A percentile compares a stretch with the other conserved stretches of the same genome.
Conservation (phyloP, 2,797 vertebrate genomes). For the Myiotriccus ornatus region DNA sequence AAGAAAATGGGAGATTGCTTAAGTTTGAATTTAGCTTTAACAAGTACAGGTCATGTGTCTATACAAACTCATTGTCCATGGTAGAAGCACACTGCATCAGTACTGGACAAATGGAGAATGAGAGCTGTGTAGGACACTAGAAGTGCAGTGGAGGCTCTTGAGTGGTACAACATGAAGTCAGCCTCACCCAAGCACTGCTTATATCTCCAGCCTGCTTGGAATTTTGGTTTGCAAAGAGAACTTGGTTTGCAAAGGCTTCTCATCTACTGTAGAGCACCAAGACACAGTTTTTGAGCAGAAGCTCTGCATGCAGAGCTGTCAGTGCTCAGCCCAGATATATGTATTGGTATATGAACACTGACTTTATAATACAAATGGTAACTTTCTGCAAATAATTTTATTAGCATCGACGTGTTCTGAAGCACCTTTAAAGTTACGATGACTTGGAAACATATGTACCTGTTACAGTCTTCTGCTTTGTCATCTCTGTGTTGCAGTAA, state of each 20-base stretch:
- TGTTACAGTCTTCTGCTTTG: neutral
- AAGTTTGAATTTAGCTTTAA: neutral
- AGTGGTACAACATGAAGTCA: neutral
- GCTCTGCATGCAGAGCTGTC: neutral
- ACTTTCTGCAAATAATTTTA: neutral
- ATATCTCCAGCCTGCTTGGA: neutral
- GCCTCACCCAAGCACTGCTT: fast-evolving
- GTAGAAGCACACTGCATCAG: neutral
- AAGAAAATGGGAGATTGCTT: neutral
- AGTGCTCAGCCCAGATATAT: neutral
- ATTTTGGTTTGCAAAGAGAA: no score
- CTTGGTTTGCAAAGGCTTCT: neutral
- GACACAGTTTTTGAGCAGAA: neutral
- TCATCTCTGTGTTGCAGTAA: slow-evolving; percentile 80
- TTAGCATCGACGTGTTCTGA: fast-evolving
- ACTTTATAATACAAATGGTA: neutral
- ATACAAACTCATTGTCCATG: neutral
- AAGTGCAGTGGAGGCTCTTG: neutral
- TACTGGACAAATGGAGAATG: neutral
- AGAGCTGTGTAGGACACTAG: neutral
- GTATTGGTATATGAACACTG: neutral
- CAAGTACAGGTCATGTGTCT: neutral
- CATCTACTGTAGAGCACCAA: neutral
- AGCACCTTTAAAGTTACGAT: neutral
- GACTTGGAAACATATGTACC: neutral